A percentile compares a stretch with the other conserved stretches of the same genome.
These are phyloP conservation scores for Acipenser ruthenus DNA, from an alignment of 2,797 vertebrate species.

Conservation along the genomic window DNA sequence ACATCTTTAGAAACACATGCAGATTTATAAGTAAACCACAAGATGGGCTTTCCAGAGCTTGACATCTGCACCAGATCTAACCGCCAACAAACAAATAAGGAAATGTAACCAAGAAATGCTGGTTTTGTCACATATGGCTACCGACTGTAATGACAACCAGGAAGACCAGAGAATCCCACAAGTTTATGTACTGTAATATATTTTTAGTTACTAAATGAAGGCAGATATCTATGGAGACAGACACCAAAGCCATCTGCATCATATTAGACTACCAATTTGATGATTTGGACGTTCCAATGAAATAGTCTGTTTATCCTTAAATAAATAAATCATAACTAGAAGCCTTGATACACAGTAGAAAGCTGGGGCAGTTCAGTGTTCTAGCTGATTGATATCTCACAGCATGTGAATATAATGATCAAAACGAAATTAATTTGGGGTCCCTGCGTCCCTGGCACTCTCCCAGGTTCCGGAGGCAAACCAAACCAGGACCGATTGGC, in stretches of 20 bases:
- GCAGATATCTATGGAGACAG: neutral
- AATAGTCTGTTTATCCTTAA: no score
- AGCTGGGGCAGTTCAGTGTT: no score
- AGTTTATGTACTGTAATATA: neutral
- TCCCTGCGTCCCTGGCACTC: no score
- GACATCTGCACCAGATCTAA: neutral
- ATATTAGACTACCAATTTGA: neutral
- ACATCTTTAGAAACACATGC: neutral
- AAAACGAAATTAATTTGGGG: no score
- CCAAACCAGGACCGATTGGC: no score
- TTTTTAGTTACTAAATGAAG: neutral
- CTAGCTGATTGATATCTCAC: no score
- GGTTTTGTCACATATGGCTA: slow-evolving; percentile 2
- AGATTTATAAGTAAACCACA: neutral
- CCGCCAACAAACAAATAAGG: slow-evolving; percentile 1
- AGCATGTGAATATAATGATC: no score
- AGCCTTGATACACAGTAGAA: no score
- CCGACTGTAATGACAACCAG: neutral
- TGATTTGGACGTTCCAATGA: no score
- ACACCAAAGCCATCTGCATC: neutral
- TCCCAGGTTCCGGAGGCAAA: no score
- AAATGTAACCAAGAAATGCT: neutral
- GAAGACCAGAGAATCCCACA: neutral
- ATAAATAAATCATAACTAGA: no score
- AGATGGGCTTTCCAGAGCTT: neutral